Percentiles rank a stretch among this genome's conserved stretches.
Evolutionary conservation across 2,113 vertebrate genomes (phyloP).

Genomic region (Halcyon senegalensis): DNA sequence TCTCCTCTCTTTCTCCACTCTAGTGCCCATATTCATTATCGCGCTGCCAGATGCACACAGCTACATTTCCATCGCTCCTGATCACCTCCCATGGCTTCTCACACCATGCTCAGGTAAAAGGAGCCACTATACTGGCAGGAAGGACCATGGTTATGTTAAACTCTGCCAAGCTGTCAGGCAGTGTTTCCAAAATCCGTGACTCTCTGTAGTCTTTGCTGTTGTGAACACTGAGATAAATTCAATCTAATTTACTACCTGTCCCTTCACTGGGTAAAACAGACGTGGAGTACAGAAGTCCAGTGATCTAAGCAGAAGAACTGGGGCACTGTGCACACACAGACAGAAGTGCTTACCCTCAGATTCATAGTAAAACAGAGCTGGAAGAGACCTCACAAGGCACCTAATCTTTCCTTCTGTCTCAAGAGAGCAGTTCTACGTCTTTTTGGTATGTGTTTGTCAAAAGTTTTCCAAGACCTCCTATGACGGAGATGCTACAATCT

Average conservation of each 20-base stretch:
- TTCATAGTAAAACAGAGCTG: background rate
- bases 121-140: background rate
- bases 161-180: background rate
- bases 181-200: background rate
- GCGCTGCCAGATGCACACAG: accelerated
- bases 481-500: background rate
- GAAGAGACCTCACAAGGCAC: background rate
- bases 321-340: background rate
- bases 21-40: background rate
- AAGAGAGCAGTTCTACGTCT: background rate
- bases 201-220: background rate
- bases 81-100: background rate
- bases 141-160: background rate
- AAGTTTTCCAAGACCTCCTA: background rate
- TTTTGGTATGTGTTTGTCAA: background rate
- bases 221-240: background rate
- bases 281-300: background rate
- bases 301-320: background rate
- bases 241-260: background rate
- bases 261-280: background rate
- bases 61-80: background rate
- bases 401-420: background rate
- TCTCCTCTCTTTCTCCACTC: background rate
- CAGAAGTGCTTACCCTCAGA: background rate
- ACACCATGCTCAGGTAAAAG: background rate